These are phyloP conservation scores for Lepidurus packardi DNA, from an alignment of 1,140 invertebrate genomes.

Conservation along the genomic window DNA sequence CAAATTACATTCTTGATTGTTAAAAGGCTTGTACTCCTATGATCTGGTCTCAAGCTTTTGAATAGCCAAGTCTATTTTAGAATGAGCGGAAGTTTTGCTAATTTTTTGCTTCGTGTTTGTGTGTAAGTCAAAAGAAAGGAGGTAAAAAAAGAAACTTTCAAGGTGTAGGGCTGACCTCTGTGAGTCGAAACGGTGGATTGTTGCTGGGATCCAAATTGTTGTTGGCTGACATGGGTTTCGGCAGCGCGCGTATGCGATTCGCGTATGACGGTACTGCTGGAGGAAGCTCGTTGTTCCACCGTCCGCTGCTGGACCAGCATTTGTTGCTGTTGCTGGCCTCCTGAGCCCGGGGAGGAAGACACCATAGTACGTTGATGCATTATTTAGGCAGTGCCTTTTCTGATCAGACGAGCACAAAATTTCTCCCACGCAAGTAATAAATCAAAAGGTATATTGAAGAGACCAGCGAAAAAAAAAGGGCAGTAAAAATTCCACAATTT, in stretches of 20 bases:
- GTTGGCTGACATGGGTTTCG: conserved; percentile 34
- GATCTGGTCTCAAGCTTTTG: not conserved
- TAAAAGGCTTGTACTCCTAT: not conserved
- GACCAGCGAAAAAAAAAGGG: not conserved
- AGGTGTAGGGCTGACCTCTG: conserved; percentile 27
- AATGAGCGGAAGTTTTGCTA: not conserved
- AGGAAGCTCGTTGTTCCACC: conserved; percentile 32
- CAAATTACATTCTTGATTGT: not conserved
- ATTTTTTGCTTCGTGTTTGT: not conserved
- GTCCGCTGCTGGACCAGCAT: conserved; percentile 35
- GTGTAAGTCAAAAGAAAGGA: no score
- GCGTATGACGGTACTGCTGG: conserved; percentile 31
- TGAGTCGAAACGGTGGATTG: conserved; percentile 34
- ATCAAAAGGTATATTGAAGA: not conserved
- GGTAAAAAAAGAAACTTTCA: not conserved
- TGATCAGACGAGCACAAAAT: not conserved
- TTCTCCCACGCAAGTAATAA: not conserved
- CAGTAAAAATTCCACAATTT: not conserved
- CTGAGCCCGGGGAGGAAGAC: conserved; percentile 29
- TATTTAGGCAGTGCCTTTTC: not conserved
- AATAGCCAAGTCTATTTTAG: not conserved
- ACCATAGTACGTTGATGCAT: conserved; percentile 32
- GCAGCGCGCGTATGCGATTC: conserved; percentile 33
- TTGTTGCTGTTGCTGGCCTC: conserved; percentile 25
- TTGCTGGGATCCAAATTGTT: conserved; percentile 35